phyloP scores from a whole-genome alignment of 2,888 invertebrate genomes.

The Gasteruption jaculator region DNA sequence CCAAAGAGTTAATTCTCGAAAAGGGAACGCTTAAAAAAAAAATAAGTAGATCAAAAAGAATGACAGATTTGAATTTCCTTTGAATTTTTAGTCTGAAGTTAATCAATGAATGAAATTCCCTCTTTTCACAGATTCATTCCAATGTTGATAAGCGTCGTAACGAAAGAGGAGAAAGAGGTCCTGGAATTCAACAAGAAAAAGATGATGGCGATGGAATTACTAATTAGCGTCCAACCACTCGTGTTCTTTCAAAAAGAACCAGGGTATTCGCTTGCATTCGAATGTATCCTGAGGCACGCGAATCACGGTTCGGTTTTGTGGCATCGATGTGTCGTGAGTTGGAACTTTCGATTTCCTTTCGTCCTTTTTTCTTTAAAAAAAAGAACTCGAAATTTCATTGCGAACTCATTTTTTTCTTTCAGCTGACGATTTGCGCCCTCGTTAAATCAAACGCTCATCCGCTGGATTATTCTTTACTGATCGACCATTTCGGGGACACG shows the following conservation, averaged over 20 bases:
- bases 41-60: no score
- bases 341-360: not conserved
- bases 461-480: slow-evolving; percentile 34
- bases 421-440: slow-evolving; percentile 43
- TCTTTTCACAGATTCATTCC: slow-evolving; percentile 36
- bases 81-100: no score
- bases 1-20: no score
- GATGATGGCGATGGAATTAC: slow-evolving; percentile 40
- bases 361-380: not conserved
- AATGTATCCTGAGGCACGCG: slow-evolving; percentile 36
- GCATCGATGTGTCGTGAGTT: slow-evolving; percentile 43
- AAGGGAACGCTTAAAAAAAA: no score
- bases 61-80: no score
- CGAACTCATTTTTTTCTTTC: slow-evolving; percentile 18
- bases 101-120: no score
- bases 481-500: slow-evolving; percentile 45
- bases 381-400: not conserved
- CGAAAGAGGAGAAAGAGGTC: slow-evolving; percentile 37
- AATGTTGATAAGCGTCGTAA: slow-evolving; percentile 37
- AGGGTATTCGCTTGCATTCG: slow-evolving; percentile 34
- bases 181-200: slow-evolving; percentile 34
- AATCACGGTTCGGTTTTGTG: slow-evolving; percentile 42
- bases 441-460: slow-evolving; percentile 36
- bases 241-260: slow-evolving; percentile 37
- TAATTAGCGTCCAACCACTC: slow-evolving; percentile 44